Base-by-base conservation (phyloP, 2,113 vertebrate species). In the Gobius niger region DNA sequence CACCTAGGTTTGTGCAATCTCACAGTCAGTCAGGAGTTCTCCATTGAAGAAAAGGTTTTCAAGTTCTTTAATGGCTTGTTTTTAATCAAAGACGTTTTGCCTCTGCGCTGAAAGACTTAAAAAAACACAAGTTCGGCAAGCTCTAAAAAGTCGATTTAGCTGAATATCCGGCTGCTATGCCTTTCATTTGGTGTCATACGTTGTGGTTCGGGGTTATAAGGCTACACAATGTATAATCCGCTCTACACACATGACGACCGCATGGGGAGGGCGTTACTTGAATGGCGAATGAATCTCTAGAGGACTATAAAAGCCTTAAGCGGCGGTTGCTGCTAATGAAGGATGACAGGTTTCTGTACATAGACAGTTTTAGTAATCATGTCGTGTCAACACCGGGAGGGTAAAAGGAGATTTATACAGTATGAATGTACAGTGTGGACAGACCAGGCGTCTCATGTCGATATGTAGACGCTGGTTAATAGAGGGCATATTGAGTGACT, bases 161-260 rank as follows among this genome's bases (percentile, higher is more conserved):
- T 34, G 5, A 34, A 34, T 34, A 4, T 4, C 24, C 24, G 5
- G 24, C 51, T 18, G n/a, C 16, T 12, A 19, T 53, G 19, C 52
- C 52, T 53, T 10, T 10, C 7, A 16, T 19, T n/a, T 11, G 2
- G 9, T 9, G 2, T 18, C 24, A 6, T 1, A 57, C 7, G 3
- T 6, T 24, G 18, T 34, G 24, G 18, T 14, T 40, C 11, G 0
- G 44, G 44, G 7, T 7, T 46, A 46, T 9, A 46, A 9, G 44
- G 18, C 40, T 67, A 59, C 52, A 61, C 18, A n/a, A 69, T 67
- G 10, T 82, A 42, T 67, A 65, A 80, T 75, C 53, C 54, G 57
- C 46, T 69, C 61, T 19, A 50, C 72, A 67, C 67, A 63, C 56
- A 68, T 11, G 56, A 59, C 69, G 57, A 60, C 47, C 65, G 50